Conservation (phyloP, 2,888 invertebrate genomes). For the Harpalus rubripes region DNA sequence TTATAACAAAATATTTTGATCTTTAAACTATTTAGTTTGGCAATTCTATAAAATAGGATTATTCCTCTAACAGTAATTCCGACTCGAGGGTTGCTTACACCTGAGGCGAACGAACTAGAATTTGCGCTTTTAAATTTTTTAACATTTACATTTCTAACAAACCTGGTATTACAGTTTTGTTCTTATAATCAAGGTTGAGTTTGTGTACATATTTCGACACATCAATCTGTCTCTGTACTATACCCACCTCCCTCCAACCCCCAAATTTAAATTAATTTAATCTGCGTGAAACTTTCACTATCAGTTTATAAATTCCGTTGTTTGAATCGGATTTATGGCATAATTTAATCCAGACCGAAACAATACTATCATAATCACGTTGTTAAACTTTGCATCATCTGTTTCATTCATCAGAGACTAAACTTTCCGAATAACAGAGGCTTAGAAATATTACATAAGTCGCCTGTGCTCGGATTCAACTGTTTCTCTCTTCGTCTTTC, state of each 20-base stretch:
- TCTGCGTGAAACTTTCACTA: not conserved
- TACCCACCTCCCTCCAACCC: not conserved
- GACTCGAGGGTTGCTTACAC: too few relatives aligned
- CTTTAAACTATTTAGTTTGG: too few relatives aligned
- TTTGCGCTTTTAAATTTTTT: too few relatives aligned
- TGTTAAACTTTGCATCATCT: slow-evolving; percentile 15
- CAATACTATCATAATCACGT: slow-evolving; percentile 33
- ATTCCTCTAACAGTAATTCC: too few relatives aligned
- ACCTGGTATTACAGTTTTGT: too few relatives aligned
- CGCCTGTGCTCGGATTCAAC: not conserved
- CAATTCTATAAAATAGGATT: too few relatives aligned
- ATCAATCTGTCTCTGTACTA: not conserved
- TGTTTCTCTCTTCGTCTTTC: slow-evolving; percentile 10
- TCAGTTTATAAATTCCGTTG: not conserved
- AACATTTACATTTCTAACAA: too few relatives aligned
- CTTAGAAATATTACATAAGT: slow-evolving; percentile 42
- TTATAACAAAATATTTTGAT: too few relatives aligned
- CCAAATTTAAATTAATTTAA: not conserved
- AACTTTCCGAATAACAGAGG: slow-evolving; percentile 28
- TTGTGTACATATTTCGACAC: not conserved
- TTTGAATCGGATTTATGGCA: not conserved
- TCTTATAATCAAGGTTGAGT: not conserved
- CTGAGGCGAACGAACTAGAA: too few relatives aligned
- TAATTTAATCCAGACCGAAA: not conserved
- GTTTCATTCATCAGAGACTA: slow-evolving; percentile 9